Evolutionary conservation across 1,140 invertebrate genomes (phyloP).

Genomic region (Pectinophora gossypiella): DNA sequence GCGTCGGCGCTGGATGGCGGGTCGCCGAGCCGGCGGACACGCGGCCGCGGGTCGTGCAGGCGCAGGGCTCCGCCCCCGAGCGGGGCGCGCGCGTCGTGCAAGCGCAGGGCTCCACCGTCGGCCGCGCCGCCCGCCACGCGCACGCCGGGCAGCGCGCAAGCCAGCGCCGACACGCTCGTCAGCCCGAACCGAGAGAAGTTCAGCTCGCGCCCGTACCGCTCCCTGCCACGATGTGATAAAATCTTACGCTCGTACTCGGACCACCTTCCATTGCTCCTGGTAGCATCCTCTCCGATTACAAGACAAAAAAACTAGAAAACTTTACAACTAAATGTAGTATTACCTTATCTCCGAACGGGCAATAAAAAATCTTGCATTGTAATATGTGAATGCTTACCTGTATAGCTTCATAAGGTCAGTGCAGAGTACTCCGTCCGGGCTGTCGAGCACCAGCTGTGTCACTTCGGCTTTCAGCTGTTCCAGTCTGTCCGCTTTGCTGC

Average conservation of each 20-base stretch:
- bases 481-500: slow-evolving; percentile 23
- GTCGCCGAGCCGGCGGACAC: slow-evolving; percentile 3
- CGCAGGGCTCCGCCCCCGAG: neutral
- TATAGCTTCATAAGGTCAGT: slow-evolving; percentile 42
- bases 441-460: slow-evolving; percentile 23
- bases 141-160: slow-evolving; percentile 22
- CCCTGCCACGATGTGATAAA: slow-evolving; percentile 19
- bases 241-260: no score
- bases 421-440: slow-evolving; percentile 39
- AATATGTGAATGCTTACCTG: no score
- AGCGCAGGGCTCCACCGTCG: slow-evolving; percentile 22
- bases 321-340: no score
- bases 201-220: slow-evolving; percentile 40
- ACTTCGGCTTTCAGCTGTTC: slow-evolving; percentile 40
- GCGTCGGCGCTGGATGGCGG: slow-evolving; percentile 4
- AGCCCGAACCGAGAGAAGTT: slow-evolving; percentile 46
- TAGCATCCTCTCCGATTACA: no score
- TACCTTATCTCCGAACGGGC: no score
- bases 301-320: no score
- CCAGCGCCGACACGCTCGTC: slow-evolving; percentile 40
- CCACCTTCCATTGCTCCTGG: neutral
- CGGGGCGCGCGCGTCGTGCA: slow-evolving; percentile 3
- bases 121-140: slow-evolving; percentile 24
- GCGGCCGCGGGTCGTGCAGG: slow-evolving; percentile 1
- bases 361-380: no score